phyloP scores from a whole-genome alignment of 2,888 invertebrate genomes.

The Sepioteuthis lessoniana region DNA sequence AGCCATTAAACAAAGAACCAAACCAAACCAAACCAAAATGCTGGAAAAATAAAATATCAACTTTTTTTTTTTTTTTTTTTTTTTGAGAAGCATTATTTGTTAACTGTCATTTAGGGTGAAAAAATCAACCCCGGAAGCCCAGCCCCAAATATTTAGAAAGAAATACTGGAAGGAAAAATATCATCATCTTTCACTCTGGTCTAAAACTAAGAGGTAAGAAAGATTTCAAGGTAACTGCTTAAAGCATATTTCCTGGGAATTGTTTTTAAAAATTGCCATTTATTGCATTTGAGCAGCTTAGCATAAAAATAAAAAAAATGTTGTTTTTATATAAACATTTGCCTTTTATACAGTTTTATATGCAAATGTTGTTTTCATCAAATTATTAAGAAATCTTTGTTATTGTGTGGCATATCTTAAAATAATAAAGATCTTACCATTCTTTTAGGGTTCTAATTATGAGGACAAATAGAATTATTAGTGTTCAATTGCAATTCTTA shows the following conservation, averaged over 20 bases:
- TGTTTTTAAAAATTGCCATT: background rate
- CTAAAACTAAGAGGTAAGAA: background rate
- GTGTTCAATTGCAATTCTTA: too few species aligned
- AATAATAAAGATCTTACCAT: too few species aligned
- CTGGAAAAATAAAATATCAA: too few species aligned
- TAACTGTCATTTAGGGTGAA: constrained; percentile 7
- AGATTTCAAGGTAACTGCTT: background rate
- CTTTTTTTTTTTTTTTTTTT: too few species aligned
- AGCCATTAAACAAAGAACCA: too few species aligned
- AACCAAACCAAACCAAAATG: too few species aligned
- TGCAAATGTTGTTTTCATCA: background rate
- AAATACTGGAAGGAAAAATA: background rate
- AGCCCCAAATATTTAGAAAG: background rate
- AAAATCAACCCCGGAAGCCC: background rate
- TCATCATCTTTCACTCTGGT: background rate
- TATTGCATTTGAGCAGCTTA: background rate
- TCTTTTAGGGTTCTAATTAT: too few species aligned
- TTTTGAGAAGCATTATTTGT: background rate
- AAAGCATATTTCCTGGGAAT: background rate
- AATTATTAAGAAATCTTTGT: background rate
- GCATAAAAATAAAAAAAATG: too few species aligned
- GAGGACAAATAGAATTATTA: too few species aligned
- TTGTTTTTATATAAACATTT: background rate
- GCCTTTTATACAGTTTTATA: background rate
- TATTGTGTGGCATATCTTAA: too few species aligned